Base-by-base conservation (phyloP, 2,113 vertebrate genomes). In the Eptesicus fuscus region DNA sequence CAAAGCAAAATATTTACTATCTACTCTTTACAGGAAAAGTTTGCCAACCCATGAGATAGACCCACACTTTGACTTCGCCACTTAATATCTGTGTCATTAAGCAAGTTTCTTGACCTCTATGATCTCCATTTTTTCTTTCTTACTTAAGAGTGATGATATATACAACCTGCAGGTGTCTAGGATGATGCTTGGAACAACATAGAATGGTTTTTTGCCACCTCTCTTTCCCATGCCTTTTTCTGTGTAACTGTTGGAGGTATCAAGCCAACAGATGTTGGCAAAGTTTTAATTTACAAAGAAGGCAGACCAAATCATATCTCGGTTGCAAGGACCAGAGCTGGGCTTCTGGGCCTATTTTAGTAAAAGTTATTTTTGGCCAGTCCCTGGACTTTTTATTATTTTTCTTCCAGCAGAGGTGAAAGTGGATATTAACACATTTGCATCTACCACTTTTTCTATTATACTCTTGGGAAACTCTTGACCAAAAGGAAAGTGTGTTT, bases 401-500 rank as follows among this genome's bases (percentile, higher is more conserved):
- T 96, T 95, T 63, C 90, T 97, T 96, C 94, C 77, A 93, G 73
- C 40, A 89, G 74, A 94, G 42, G 53, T 92, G 56, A 96, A 97
- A 94, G 83, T 80, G 17, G 71, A 69, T 96, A 93, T 94, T 96
- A 95, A 94, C n/a, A 83, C 92, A 95, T 95, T 95, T 89, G 70
- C 47, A 92, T 93, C 77, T 84, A 77, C 84, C 17, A n/a, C 79
- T 84, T 94, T 94, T 90, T 53, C 83, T 80, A 32, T 47, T 49
- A 90, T 37, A 91, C 67, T 83, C 93, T 90, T 94, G 78, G 83
- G 96, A 95, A 94, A 95, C 79, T 74, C 84, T n/a, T 18, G 96
- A 97, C 84, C 93, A 97, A 95, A 73, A 95, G 92, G 83, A 97
- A 93, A 94, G 37, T 92, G 83, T 95, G 42, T 79, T 94, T 96